Conservation (phyloP, 2,113 vertebrate species). For the Chionomys nivalis region DNA sequence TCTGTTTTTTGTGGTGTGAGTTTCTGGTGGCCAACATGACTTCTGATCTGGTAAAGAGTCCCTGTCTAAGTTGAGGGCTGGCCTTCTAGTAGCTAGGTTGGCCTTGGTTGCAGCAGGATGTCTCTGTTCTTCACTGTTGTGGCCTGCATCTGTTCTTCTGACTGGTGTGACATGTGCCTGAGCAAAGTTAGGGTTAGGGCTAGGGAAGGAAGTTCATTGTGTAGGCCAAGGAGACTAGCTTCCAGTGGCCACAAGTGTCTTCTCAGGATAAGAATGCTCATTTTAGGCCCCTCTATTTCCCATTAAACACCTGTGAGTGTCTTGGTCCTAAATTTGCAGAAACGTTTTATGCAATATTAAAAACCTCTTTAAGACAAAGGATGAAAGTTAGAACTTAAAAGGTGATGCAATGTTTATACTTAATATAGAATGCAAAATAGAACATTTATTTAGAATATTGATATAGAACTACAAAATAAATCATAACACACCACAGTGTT, state of each 20-base stretch:
- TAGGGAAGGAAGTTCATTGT: neutral
- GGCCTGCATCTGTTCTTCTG: neutral
- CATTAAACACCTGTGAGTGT: neutral
- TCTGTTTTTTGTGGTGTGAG: neutral
- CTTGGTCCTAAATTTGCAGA: neutral
- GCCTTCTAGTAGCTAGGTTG: neutral
- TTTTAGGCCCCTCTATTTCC: neutral
- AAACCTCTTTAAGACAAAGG: neutral
- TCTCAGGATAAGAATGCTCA: neutral
- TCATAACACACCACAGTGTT: neutral
- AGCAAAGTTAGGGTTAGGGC: neutral
- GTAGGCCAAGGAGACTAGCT: neutral
- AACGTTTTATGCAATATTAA: neutral
- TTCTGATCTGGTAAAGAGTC: neutral
- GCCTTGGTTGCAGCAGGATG: neutral
- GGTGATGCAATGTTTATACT: neutral
- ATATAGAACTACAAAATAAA: neutral
- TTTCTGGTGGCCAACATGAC: neutral
- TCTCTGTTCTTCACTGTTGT: neutral
- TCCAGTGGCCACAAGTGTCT: too few relatives aligned
- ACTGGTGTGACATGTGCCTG: neutral
- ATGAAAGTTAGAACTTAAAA: conserved; percentile 9
- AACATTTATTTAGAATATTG: conserved; percentile 7
- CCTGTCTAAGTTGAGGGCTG: neutral
- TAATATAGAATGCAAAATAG: neutral